Evolutionary conservation across 2,888 invertebrate genomes (phyloP).

Genomic region (Steromphala cineraria): DNA sequence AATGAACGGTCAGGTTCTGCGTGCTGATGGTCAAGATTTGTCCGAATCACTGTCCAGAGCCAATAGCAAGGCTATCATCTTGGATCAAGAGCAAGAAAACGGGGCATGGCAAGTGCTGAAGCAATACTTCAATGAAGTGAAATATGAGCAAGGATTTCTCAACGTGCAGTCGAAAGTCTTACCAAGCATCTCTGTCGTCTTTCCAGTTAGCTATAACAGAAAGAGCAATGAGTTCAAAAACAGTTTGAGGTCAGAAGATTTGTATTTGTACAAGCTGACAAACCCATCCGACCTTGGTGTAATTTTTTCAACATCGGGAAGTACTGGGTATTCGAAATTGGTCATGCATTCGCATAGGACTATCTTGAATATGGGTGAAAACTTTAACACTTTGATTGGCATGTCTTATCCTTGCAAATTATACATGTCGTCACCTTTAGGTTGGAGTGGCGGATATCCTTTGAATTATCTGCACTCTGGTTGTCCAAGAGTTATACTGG

Average conservation of each 20-base stretch:
- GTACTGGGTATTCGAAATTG: background rate
- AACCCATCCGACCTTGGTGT: background rate
- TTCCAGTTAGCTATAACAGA: background rate
- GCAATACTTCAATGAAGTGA: background rate
- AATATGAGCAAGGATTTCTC: background rate
- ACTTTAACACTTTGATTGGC: background rate
- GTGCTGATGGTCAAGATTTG: background rate
- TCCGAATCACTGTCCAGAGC: background rate
- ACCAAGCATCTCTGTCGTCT: background rate
- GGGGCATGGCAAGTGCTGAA: background rate
- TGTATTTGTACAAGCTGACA: background rate
- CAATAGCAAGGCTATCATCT: background rate
- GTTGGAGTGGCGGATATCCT: background rate
- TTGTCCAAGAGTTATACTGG: background rate
- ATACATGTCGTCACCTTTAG: background rate
- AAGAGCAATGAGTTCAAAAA: background rate
- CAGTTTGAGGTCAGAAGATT: background rate
- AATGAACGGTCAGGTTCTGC: background rate
- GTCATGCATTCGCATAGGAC: background rate
- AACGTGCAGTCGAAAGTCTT: background rate
- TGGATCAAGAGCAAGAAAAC: background rate
- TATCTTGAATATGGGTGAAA: background rate
- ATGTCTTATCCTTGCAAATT: too few species aligned
- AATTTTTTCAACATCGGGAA: background rate
- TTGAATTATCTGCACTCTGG: background rate